Percentiles rank a stretch among this genome's conserved stretches.
Evolutionary conservation across 92 coral and sea anemone species (phyloP).

Genomic region (Zoanthus solanderi): DNA sequence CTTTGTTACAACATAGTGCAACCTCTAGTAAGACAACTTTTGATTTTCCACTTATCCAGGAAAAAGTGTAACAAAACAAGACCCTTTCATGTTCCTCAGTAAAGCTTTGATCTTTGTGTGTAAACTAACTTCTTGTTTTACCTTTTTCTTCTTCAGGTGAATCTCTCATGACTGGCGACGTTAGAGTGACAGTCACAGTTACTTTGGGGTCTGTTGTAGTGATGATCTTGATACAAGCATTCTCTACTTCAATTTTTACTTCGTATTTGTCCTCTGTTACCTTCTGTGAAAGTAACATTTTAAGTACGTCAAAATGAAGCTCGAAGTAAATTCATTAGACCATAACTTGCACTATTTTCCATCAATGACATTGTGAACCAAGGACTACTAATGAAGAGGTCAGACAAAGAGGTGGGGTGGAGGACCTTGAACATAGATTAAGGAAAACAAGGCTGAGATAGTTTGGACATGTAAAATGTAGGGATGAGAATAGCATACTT

Average conservation of each 20-base stretch:
- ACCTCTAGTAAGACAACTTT: neutral
- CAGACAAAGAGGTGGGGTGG: too few species aligned
- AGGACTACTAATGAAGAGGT: too few species aligned
- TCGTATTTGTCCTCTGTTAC: conserved; percentile 98
- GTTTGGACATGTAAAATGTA: too few species aligned
- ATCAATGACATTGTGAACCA: too few species aligned
- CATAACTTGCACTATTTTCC: too few species aligned
- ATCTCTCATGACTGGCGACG: conserved; percentile 98
- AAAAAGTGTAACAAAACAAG: neutral
- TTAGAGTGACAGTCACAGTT: conserved; percentile 85
- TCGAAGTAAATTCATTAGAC: neutral
- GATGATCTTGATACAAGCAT: conserved; percentile 68
- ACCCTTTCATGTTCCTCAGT: conserved; percentile 47
- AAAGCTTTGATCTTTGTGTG: conserved; percentile 1
- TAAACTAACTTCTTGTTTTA: conserved; percentile 27
- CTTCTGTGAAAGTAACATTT: conserved; percentile 65
- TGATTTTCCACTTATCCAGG: neutral
- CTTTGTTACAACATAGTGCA: neutral
- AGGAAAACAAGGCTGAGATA: too few species aligned
- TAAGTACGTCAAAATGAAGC: neutral
- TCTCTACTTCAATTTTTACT: conserved; percentile 65
- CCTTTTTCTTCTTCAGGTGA: conserved; percentile 79
- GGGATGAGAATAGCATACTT: too few species aligned
- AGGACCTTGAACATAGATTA: too few species aligned
- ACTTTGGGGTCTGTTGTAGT: conserved; percentile 87